Conservation (phyloP, 1,140 invertebrate species). For the Aphaenogaster ashmeadi region DNA sequence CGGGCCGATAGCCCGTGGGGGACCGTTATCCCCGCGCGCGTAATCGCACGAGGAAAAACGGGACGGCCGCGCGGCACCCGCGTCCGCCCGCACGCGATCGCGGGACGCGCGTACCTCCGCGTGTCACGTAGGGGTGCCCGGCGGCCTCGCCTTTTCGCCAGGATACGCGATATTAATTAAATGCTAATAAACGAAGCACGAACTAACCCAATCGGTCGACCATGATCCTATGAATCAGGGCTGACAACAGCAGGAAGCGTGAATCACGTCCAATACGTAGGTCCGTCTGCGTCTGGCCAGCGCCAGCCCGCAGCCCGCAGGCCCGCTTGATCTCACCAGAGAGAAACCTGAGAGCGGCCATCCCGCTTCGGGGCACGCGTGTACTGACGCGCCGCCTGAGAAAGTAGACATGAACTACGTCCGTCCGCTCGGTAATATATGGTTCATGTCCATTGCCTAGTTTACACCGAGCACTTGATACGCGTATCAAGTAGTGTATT, state of each 20-base stretch:
- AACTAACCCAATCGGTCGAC: slow-evolving; percentile 89
- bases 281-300: neutral
- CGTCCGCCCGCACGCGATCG: neutral
- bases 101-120: neutral
- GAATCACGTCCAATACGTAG: slow-evolving; percentile 71
- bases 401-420: no score
- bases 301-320: no score
- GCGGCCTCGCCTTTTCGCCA: neutral
- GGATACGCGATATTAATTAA: slow-evolving; percentile 67
- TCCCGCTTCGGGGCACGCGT: no score
- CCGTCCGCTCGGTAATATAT: no score
- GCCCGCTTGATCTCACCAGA: no score
- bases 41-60: neutral
- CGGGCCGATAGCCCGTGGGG: neutral
- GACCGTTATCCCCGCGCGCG: slow-evolving; percentile 59
- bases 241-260: slow-evolving; percentile 83
- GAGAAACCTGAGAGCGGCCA: no score
- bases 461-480: no score
- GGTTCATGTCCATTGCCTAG: no score
- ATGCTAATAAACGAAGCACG: slow-evolving; percentile 62
- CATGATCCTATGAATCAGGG: slow-evolving; percentile 87
- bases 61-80: neutral
- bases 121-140: no score
- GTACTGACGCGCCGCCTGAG: no score
- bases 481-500: no score